Conservation (phyloP, 2,888 invertebrate species). For the Calameuta idolon region DNA sequence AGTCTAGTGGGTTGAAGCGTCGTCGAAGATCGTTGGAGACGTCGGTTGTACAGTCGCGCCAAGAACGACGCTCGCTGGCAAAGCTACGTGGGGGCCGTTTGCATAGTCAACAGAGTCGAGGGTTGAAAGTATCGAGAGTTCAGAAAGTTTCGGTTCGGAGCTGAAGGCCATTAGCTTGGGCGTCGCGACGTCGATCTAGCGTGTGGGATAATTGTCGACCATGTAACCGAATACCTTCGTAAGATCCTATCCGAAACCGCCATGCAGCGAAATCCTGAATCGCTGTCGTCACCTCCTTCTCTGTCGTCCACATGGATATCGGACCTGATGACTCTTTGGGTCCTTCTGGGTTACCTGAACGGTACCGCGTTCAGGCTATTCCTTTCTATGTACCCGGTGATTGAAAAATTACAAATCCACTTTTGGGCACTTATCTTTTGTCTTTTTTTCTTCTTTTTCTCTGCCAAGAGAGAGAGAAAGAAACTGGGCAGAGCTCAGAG, state of each 20-base stretch:
- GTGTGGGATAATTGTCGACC: not conserved
- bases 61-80: not conserved
- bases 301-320: not conserved
- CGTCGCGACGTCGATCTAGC: not conserved
- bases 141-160: not conserved
- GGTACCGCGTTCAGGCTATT: not conserved
- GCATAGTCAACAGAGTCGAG: not conserved
- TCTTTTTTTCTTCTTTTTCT: not conserved
- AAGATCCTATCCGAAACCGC: not conserved
- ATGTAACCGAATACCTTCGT: not conserved
- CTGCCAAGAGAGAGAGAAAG: not conserved
- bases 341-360: not conserved
- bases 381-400: not conserved
- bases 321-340: not conserved
- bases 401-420: not conserved
- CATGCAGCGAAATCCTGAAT: not conserved
- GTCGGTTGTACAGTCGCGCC: not conserved
- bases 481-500: not conserved
- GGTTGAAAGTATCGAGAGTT: not conserved
- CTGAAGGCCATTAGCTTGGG: not conserved
- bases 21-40: not conserved
- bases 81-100: not conserved
- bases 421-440: not conserved
- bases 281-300: not conserved
- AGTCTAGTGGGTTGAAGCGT: not conserved